Conservation (phyloP, 1,140 invertebrate species). For the Agrilus planipennis region DNA sequence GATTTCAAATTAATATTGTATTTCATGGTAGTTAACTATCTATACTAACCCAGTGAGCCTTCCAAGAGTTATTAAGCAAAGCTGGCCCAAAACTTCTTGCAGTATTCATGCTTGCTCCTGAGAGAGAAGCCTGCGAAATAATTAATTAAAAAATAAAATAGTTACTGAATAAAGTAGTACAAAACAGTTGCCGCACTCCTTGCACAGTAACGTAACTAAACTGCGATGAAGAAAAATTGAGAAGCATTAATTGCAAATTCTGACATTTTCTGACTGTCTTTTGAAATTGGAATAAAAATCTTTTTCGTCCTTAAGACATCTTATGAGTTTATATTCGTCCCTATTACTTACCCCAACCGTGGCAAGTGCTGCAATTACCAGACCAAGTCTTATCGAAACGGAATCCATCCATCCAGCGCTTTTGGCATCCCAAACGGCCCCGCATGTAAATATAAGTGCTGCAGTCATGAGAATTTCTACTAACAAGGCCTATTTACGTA, state of each 20-base stretch:
- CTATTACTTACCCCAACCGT: conserved; percentile 39
- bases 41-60: conserved; percentile 57
- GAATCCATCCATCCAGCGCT: conserved; percentile 45
- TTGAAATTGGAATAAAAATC: not conserved
- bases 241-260: no score
- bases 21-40: no score
- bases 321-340: not conserved
- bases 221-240: no score
- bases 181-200: no score
- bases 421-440: conserved; percentile 49
- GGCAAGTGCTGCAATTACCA: conserved; percentile 47
- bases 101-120: conserved; percentile 72
- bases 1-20: no score
- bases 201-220: no score
- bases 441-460: conserved; percentile 48
- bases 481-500: no score
- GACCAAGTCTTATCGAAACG: conserved; percentile 46
- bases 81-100: conserved; percentile 67
- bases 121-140: conserved; percentile 51
- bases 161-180: no score
- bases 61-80: conserved; percentile 54
- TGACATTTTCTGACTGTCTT: no score
- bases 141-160: no score
- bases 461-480: conserved; percentile 49
- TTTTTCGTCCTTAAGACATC: not conserved